phyloP scores from a whole-genome alignment of 92 coral and sea anemone species.

The Diadumene lineata region DNA sequence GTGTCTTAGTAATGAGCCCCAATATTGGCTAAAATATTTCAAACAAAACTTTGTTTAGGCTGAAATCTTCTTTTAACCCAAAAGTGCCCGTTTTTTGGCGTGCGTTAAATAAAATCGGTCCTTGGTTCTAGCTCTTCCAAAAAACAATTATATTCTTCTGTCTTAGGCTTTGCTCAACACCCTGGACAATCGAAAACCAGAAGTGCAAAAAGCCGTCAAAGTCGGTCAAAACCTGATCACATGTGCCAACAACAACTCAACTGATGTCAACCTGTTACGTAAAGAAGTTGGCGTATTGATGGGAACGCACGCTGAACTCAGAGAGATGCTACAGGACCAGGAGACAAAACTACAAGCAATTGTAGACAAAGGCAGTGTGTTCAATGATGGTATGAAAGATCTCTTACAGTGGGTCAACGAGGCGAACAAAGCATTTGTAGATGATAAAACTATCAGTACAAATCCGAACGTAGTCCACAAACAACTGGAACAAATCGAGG shows the following conservation, averaged over 20 bases:
- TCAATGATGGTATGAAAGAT: constrained; percentile 64
- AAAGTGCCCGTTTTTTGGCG: background rate
- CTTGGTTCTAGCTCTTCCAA: background rate
- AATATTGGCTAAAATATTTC: no score
- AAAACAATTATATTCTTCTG: background rate
- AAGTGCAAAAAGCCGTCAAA: constrained; percentile 69
- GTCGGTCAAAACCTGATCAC: constrained; percentile 76
- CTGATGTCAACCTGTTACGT: constrained; percentile 71
- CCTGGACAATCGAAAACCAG: constrained; percentile 65
- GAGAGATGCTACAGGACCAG: constrained; percentile 64
- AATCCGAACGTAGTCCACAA: constrained; percentile 74
- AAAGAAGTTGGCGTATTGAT: constrained; percentile 73
- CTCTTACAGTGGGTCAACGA: constrained; percentile 80
- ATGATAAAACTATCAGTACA: constrained; percentile 78
- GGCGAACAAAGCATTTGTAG: constrained; percentile 66
- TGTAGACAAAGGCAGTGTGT: constrained; percentile 40
- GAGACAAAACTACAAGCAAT: constrained; percentile 62
- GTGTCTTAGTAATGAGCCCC: no score
- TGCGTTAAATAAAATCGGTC: background rate
- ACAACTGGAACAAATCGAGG: constrained; percentile 92
- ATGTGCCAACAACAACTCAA: constrained; percentile 66
- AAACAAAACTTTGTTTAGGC: no score
- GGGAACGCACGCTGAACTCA: constrained; percentile 61
- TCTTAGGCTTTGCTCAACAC: constrained; percentile 65
- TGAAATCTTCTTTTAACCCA: no score